Evolutionary conservation across 2,797 vertebrate genomes (phyloP).

Genomic region (Microhierax caerulescens): DNA sequence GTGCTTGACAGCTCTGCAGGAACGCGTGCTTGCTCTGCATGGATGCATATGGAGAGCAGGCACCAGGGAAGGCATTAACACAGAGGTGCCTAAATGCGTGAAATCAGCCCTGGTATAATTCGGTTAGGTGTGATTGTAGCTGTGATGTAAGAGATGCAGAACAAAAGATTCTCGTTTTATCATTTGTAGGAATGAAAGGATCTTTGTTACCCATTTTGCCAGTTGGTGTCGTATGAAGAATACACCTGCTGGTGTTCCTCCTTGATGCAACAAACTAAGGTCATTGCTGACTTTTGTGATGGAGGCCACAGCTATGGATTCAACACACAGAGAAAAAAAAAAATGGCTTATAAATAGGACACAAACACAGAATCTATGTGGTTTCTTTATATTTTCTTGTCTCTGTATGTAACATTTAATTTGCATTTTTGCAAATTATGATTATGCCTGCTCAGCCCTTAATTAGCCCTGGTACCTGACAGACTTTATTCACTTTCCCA

Average conservation of each 20-base stretch:
- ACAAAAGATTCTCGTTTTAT: background rate
- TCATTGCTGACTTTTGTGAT: background rate
- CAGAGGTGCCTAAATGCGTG: background rate
- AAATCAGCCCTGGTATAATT: background rate
- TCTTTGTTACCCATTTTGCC: too few species aligned
- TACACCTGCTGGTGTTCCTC: background rate
- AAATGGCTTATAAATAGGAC: background rate
- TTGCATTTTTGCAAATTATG: too few species aligned
- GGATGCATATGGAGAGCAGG: background rate
- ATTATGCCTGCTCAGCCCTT: background rate
- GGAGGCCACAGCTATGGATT: background rate
- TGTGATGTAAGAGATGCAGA: background rate
- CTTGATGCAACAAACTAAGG: too few species aligned
- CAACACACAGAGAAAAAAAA: background rate
- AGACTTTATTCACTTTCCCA: background rate
- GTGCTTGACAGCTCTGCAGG: background rate
- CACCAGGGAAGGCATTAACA: background rate
- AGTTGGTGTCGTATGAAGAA: background rate
- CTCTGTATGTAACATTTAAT: background rate
- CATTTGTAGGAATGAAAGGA: background rate
- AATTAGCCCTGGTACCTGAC: background rate
- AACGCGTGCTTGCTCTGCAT: too few species aligned
- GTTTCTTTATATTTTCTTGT: background rate
- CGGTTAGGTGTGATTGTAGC: too few species aligned
- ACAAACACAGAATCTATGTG: background rate